A percentile compares a stretch with the other conserved stretches of the same genome.
Conservation (phyloP, 1,140 invertebrate genomes). For the Heliconius nattereri region DNA sequence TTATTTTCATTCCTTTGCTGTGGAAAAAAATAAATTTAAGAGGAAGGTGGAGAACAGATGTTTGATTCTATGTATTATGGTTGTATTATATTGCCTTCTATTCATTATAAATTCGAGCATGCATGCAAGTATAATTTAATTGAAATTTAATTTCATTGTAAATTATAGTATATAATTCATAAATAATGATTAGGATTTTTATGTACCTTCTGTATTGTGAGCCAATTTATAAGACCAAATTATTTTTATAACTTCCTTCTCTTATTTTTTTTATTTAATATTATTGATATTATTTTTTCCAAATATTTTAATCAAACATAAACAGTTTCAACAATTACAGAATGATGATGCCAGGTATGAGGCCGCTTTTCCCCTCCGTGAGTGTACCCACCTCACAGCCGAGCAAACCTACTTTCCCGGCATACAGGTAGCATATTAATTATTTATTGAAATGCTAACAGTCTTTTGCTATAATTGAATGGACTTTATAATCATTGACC, state of each 20-base stretch:
- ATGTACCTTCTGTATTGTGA: no score
- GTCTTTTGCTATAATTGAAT: background rate
- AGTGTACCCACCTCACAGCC: constrained; percentile 83
- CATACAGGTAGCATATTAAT: constrained; percentile 83
- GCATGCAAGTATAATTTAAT: no score
- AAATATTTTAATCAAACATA: constrained; percentile 2
- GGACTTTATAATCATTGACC: background rate
- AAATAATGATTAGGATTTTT: no score
- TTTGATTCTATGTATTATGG: no score
- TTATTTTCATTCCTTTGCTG: no score
- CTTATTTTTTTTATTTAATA: background rate
- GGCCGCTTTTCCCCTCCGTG: constrained; percentile 89
- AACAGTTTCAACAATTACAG: constrained; percentile 66
- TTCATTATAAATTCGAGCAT: no score
- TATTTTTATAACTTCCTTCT: background rate
- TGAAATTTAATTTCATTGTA: no score
- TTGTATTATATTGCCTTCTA: no score
- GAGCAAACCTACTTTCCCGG: constrained; percentile 90
- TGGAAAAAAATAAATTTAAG: no score
- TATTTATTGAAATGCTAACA: background rate
- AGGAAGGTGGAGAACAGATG: no score
- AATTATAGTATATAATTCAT: no score
- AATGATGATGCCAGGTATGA: constrained; percentile 82
- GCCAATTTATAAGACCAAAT: no score
- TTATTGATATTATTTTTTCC: background rate